phyloP scores from a whole-genome alignment of 2,113 vertebrate genomes.

The Nesospiza acunhae region DNA sequence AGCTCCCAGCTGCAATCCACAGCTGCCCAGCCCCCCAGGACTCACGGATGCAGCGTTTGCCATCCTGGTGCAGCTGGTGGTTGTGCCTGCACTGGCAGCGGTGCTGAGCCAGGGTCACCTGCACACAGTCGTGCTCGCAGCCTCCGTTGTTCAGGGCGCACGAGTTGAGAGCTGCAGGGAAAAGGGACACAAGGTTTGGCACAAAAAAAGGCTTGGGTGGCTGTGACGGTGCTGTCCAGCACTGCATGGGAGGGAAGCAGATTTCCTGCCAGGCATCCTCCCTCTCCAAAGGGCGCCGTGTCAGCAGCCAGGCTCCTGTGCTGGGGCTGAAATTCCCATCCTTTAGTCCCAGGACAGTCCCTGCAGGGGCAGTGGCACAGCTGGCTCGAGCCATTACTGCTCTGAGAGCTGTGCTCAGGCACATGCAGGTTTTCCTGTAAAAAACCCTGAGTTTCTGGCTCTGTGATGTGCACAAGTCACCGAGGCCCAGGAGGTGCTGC shows the following conservation, averaged over 20 bases:
- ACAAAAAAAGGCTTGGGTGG: neutral
- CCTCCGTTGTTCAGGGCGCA: slow-evolving; percentile 88
- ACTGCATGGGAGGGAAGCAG: neutral
- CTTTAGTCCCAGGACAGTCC: neutral
- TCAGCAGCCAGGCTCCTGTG: neutral
- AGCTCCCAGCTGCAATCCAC: neutral
- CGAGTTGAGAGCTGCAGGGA: slow-evolving; percentile 77
- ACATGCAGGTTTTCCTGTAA: neutral
- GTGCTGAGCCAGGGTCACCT: slow-evolving; percentile 80
- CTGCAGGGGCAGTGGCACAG: neutral
- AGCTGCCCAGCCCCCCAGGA: neutral
- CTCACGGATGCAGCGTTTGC: slow-evolving; percentile 80
- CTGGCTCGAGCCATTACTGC: neutral
- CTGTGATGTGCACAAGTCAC: rapidly evolving
- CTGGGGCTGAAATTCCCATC: rapidly evolving
- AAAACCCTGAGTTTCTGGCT: neutral
- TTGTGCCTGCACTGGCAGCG: slow-evolving; percentile 84
- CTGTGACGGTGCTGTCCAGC: neutral
- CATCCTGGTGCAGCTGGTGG: slow-evolving; percentile 82
- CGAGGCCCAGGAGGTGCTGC: rapidly evolving
- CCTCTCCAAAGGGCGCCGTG: rapidly evolving
- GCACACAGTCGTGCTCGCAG: slow-evolving; percentile 89
- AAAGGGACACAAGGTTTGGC: rapidly evolving
- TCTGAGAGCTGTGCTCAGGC: rapidly evolving
- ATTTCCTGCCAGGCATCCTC: neutral